Evolutionary conservation across 1,140 invertebrate genomes (phyloP), one percentile per base, ranked within the genome.

Genomic region (Pinna nobilis): DNA sequence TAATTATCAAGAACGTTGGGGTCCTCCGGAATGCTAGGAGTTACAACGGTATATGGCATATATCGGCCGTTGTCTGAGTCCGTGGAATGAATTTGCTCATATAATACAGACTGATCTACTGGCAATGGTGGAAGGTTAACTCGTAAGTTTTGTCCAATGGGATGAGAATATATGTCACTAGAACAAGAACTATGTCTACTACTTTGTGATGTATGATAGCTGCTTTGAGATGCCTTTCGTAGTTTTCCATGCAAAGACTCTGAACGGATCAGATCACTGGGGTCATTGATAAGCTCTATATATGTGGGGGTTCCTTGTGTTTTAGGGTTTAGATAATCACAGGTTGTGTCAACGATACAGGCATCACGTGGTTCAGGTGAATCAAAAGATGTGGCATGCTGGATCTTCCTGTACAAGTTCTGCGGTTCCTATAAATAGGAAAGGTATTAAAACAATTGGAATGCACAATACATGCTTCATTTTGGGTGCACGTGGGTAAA

Each of bases 381-480:
- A 69, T 81, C 79, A 74, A 81, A 81, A 47, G 79, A 81, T n/a
- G 79, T 81, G n/a, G 76, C 79, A 23, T 25, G 41, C 30, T 70
- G 61, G 28, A 51, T 55, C 18, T 50, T 64, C 9, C 37, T 28
- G n/a, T 61, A 55, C 53, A 60, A 23, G n/a, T 25, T 39, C 13
- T 41, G n/a, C 15, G 35, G 25, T n/a, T 33, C n/a, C 30, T 57
- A 49, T 30, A 18, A 30, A 33, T 7, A 50, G 3, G 6, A 50
- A 49, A 20, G 20, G 30, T 5, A 49, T n/a, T n/a, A n/a, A n/a
- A n/a, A n/a, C n/a, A n/a, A n/a, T n/a, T n/a, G n/a, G n/a, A n/a
- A n/a, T n/a, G n/a, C n/a, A n/a, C n/a, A n/a, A n/a, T 57, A 57
- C 30, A 57, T 11, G 11, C 13, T 7, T 7, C 18, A 44, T 44